Conservation (phyloP, 2,113 vertebrate genomes). For the Delphinus delphis region DNA sequence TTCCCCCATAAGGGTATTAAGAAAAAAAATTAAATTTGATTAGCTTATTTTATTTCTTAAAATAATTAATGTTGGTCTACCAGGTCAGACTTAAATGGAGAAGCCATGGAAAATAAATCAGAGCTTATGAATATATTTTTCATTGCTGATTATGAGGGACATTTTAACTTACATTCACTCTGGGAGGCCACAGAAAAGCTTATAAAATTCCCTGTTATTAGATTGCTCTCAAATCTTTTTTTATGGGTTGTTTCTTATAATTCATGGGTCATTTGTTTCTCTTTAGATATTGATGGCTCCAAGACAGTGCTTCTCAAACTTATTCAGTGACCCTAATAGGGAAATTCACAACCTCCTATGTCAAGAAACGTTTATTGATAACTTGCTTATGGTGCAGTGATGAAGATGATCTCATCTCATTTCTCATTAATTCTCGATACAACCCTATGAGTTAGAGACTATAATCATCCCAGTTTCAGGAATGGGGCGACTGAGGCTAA, state of each 20-base stretch:
- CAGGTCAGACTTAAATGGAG: not conserved
- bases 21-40: conserved; percentile 8
- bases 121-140: not conserved
- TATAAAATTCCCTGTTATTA: not conserved
- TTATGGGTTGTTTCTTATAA: conserved; percentile 21
- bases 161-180: not conserved
- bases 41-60: not conserved
- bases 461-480: not conserved
- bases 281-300: not conserved
- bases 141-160: not conserved
- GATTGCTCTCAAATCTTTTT: not conserved
- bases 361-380: not conserved
- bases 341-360: not conserved
- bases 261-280: not conserved
- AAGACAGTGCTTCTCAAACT: not conserved
- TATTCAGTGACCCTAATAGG: not conserved
- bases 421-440: not conserved
- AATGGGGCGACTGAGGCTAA: not conserved
- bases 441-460: not conserved
- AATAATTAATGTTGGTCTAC: not conserved
- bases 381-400: not conserved
- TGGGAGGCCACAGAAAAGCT: not conserved
- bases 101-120: not conserved
- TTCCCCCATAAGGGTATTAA: not conserved
- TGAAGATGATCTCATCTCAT: not conserved